Percentiles rank a stretch among this genome's conserved stretches.
These are phyloP conservation scores for Pipistrellus nathusii DNA, from an alignment of 2,797 vertebrate genomes.

Conservation along the genomic window DNA sequence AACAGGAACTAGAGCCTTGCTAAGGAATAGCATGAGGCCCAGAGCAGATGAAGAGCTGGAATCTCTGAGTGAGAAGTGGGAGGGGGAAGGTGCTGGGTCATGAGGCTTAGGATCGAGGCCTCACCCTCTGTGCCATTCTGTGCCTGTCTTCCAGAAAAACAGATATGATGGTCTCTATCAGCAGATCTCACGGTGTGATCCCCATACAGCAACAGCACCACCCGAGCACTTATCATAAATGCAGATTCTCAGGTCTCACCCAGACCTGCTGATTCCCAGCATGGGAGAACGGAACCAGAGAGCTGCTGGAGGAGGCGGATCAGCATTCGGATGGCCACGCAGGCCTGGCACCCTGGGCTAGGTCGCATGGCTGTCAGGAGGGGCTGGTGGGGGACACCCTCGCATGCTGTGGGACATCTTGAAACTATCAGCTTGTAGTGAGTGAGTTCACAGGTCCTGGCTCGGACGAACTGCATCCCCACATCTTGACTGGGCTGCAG, in stretches of 20 bases:
- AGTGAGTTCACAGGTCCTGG: not conserved
- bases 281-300: not conserved
- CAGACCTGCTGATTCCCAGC: not conserved
- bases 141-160: not conserved
- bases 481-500: not conserved
- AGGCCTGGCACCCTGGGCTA: not conserved
- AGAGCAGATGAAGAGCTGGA: not conserved
- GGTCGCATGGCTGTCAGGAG: not conserved
- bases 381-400: accelerated
- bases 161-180: not conserved
- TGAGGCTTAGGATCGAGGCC: not conserved
- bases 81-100: accelerated
- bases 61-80: not conserved
- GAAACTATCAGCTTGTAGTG: not conserved
- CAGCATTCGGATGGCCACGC: accelerated
- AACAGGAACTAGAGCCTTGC: not conserved
- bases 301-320: not conserved
- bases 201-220: accelerated
- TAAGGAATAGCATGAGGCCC: not conserved
- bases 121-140: not conserved
- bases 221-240: not conserved
- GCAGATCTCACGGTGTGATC: not conserved
- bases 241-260: not conserved
- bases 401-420: not conserved
- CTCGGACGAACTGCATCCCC: not conserved